Conservation (phyloP, 2,888 invertebrate genomes). For the Erebia ligea region DNA sequence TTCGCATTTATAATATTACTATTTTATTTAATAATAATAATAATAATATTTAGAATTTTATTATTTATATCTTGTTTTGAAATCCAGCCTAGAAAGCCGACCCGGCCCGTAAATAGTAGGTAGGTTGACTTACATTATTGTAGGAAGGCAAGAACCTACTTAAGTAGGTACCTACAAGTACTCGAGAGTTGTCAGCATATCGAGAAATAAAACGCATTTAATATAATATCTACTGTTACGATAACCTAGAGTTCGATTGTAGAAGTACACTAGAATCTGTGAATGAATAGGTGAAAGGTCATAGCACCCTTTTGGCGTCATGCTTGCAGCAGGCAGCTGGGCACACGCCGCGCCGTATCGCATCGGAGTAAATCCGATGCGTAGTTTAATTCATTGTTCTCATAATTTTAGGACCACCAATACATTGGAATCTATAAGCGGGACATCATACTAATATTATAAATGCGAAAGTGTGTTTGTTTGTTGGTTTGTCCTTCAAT, state of each 20-base stretch:
- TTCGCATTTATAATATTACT: no score
- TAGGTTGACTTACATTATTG: no score
- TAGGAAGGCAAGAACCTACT: no score
- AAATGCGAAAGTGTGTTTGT: no score
- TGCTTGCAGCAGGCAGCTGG: constrained; percentile 44
- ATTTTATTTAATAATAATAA: no score
- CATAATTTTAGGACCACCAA: constrained; percentile 5
- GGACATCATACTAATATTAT: no score
- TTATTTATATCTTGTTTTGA: no score
- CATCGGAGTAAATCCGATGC: constrained; percentile 36
- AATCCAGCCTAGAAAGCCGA: no score
- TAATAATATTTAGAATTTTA: no score
- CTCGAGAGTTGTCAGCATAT: neutral
- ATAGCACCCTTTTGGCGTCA: constrained; percentile 50
- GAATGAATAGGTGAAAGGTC: constrained; percentile 54
- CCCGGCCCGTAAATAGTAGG: no score
- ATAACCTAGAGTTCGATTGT: constrained; percentile 38
- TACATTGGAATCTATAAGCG: neutral
- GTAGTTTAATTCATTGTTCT: constrained; percentile 37
- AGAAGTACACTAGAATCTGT: constrained; percentile 46
- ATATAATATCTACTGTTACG: constrained; percentile 19
- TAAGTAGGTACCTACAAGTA: no score
- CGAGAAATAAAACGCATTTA: constrained; percentile 6
- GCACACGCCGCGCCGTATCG: constrained; percentile 31
- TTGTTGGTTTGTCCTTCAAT: no score